These are phyloP conservation scores for Monarcha castaneiventris DNA, from an alignment of 2,113 vertebrate genomes.

Conservation along the genomic window DNA sequence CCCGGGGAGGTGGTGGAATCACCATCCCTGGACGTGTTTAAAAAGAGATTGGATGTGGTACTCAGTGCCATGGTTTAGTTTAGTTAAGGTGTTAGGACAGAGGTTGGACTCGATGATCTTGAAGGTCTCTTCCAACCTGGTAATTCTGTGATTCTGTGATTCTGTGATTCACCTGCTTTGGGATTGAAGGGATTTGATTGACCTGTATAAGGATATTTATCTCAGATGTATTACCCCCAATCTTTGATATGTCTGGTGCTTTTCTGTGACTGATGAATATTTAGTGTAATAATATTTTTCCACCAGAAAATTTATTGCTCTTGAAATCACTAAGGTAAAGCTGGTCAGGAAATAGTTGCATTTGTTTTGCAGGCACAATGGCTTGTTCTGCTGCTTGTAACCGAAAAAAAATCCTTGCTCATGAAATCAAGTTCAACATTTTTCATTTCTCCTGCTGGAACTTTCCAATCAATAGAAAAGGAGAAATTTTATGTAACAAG, in stretches of 20 bases:
- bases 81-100: too few relatives aligned
- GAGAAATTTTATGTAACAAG: background rate
- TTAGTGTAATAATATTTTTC: background rate
- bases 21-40: too few relatives aligned
- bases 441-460: conserved; percentile 2
- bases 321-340: background rate
- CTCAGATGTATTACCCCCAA: background rate
- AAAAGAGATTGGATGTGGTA: too few relatives aligned
- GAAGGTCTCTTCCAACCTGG: too few relatives aligned
- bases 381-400: background rate
- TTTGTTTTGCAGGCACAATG: background rate
- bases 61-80: too few relatives aligned
- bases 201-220: background rate
- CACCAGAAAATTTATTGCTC: background rate
- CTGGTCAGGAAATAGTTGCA: background rate
- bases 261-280: conserved; percentile 1
- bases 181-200: background rate
- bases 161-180: background rate
- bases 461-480: background rate
- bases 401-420: background rate
- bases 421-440: background rate
- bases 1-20: too few relatives aligned
- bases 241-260: background rate
- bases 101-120: too few relatives aligned
- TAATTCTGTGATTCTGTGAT: too few relatives aligned